These are phyloP conservation scores for Thomomys bottae DNA, from an alignment of 2,113 vertebrate genomes.

Conservation along the genomic window DNA sequence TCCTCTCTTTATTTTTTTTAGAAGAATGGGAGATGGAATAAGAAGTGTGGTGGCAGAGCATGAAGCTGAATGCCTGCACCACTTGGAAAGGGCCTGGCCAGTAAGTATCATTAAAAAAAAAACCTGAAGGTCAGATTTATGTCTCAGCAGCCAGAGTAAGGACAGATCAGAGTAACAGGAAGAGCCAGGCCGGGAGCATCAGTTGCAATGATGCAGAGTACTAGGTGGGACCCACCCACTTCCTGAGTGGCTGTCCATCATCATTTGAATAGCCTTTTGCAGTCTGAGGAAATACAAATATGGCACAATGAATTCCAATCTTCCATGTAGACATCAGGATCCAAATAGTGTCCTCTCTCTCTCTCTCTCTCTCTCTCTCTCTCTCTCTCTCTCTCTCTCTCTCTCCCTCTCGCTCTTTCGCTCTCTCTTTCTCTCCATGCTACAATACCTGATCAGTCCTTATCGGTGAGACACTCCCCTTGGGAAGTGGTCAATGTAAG, in stretches of 20 bases:
- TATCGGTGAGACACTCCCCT: background rate
- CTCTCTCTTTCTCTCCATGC: too few relatives aligned
- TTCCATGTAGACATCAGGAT: background rate
- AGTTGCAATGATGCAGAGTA: background rate
- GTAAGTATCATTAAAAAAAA: background rate
- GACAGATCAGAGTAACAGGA: background rate
- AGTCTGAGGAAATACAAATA: background rate
- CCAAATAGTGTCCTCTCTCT: background rate
- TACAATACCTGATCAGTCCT: background rate
- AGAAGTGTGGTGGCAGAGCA: background rate
- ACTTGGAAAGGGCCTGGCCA: background rate
- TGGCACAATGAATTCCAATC: too few relatives aligned
- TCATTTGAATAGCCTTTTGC: background rate
- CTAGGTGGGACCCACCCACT: background rate
- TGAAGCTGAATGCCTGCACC: background rate
- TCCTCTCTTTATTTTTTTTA: background rate
- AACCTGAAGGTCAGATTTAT: background rate
- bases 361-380: too few relatives aligned
- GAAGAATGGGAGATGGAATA: background rate
- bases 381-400: too few relatives aligned
- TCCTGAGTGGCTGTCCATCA: background rate
- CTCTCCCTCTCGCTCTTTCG: too few relatives aligned
- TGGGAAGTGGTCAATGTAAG: background rate
- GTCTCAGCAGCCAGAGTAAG: background rate
- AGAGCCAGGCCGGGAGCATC: background rate